A percentile compares a stretch with the other conserved stretches of the same genome.
Conservation (phyloP, 2,888 invertebrate genomes). For the Rhagonycha fulva region DNA sequence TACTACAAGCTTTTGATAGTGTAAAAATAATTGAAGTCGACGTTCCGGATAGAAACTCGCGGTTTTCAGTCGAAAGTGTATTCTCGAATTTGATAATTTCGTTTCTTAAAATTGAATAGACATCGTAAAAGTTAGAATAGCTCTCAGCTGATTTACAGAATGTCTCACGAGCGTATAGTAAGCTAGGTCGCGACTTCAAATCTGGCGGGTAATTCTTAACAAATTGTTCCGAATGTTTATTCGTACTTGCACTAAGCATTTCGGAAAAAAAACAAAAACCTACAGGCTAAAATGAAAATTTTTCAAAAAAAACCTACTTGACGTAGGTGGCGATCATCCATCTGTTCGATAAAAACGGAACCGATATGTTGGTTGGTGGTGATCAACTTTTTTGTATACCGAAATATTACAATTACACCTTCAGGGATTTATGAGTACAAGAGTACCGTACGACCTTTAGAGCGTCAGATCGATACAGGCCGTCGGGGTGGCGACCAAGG, state of each 20-base stretch:
- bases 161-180: background rate
- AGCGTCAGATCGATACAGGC: constrained; percentile 40
- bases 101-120: background rate
- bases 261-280: background rate
- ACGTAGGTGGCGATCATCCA: background rate
- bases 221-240: background rate
- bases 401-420: background rate
- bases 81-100: background rate
- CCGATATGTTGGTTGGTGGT: too few species aligned
- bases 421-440: constrained; percentile 18
- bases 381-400: background rate
- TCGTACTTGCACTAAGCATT: background rate
- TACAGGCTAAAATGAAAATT: background rate
- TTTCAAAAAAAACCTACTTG: background rate
- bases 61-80: background rate
- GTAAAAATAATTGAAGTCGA: background rate
- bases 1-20: background rate
- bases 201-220: background rate
- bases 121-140: background rate
- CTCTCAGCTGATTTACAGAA: background rate
- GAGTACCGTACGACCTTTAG: constrained; percentile 38
- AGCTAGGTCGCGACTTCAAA: background rate
- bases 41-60: background rate
- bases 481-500: constrained; percentile 44
- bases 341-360: too few species aligned